These are phyloP conservation scores for Lathamus discolor DNA, from an alignment of 2,113 vertebrate genomes.

Conservation along the genomic window DNA sequence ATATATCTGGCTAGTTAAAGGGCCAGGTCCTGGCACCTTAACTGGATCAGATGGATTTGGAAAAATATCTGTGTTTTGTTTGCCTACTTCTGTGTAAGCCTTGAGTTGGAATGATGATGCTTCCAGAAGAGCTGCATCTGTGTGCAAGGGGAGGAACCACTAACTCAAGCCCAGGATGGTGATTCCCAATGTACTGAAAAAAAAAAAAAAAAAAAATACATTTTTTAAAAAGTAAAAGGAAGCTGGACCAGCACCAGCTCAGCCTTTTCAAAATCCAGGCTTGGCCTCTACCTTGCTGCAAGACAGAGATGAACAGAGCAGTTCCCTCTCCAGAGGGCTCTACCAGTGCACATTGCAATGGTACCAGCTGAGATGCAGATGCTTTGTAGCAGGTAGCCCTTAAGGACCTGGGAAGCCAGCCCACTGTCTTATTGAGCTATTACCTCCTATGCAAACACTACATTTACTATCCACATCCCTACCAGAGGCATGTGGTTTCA, in stretches of 20 bases:
- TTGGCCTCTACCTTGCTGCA: not conserved
- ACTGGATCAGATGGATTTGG: not conserved
- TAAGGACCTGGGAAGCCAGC: slow-evolving; percentile 22
- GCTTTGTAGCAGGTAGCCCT: not conserved
- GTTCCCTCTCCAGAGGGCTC: not conserved
- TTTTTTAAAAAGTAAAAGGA: not conserved
- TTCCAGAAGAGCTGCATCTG: not conserved
- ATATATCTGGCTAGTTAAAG: not conserved
- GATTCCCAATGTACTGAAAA: not conserved
- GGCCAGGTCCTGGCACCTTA: not conserved
- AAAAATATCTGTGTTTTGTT: not conserved
- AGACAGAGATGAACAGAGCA: not conserved
- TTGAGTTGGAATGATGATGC: not conserved
- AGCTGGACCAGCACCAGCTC: not conserved
- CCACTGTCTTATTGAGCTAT: slow-evolving; percentile 30
- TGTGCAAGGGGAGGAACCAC: not conserved
- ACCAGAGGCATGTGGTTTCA: not conserved
- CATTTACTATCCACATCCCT: not conserved
- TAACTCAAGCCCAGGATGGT: not conserved
- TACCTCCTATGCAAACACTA: slow-evolving; percentile 27
- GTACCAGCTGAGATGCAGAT: not conserved
- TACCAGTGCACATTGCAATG: not conserved
- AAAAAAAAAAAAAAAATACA: not conserved
- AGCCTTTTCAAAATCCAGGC: not conserved
- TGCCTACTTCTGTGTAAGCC: not conserved